These are phyloP conservation scores for Atta colombica DNA, from an alignment of 1,140 invertebrate species.

Conservation along the genomic window DNA sequence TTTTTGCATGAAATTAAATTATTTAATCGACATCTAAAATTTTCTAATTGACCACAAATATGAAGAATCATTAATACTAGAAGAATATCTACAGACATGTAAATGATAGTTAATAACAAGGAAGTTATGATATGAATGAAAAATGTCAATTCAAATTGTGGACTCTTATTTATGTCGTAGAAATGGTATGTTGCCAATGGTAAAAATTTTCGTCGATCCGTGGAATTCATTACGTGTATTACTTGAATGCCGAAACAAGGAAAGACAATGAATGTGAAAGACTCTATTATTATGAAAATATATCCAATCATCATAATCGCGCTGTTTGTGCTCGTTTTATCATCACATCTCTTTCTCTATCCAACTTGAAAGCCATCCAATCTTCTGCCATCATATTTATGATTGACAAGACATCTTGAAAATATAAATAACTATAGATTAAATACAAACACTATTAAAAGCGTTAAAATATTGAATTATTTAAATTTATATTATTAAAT, in stretches of 20 bases:
- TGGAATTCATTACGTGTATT: background rate
- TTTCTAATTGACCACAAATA: background rate
- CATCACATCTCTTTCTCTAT: conserved; percentile 18
- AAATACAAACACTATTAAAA: background rate
- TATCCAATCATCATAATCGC: background rate
- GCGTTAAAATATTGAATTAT: background rate
- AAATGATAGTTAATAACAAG: background rate
- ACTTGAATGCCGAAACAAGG: background rate
- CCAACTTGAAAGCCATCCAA: conserved; percentile 31
- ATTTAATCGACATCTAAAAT: background rate
- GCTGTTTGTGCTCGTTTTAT: background rate
- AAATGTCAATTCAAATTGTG: background rate
- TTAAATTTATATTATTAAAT: background rate
- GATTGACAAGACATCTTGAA: background rate
- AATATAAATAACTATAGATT: background rate
- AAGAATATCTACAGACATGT: background rate
- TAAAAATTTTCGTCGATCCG: background rate
- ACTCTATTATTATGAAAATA: background rate
- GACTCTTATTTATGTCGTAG: background rate
- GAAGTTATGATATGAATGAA: background rate
- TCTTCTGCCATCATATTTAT: conserved; percentile 59
- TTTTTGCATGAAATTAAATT: background rate
- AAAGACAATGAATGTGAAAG: background rate
- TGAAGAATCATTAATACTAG: background rate
- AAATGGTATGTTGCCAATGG: background rate